Percentiles rank a stretch among this genome's conserved stretches.
Evolutionary conservation across 2,113 vertebrate genomes (phyloP).

Genomic region (Gavialis gangeticus): DNA sequence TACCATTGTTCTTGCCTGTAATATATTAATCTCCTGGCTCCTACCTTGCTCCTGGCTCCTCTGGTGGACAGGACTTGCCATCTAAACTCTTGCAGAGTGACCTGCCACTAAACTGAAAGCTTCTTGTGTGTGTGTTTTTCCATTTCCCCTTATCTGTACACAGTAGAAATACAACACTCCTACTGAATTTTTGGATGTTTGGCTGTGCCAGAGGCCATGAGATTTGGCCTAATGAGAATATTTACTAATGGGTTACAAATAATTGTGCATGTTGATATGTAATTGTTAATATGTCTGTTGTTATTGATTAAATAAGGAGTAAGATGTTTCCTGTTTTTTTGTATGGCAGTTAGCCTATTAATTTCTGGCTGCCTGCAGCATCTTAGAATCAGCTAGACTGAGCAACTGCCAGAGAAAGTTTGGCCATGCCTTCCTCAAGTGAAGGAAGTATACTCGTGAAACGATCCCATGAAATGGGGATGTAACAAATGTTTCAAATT

Average conservation of each 20-base stretch:
- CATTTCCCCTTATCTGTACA: neutral
- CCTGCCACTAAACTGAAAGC: neutral
- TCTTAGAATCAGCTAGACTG: conserved; percentile 45
- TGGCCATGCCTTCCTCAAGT: conserved; percentile 69
- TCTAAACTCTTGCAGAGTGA: neutral
- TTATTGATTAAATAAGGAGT: conserved; percentile 76
- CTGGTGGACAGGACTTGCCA: too few species aligned
- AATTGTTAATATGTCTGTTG: conserved; percentile 61
- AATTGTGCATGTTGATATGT: neutral
- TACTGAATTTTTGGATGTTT: rapidly evolving
- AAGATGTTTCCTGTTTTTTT: conserved; percentile 71
- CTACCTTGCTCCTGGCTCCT: neutral
- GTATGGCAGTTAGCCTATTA: conserved; percentile 70
- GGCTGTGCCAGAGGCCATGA: neutral
- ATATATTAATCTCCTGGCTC: neutral
- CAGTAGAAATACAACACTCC: rapidly evolving
- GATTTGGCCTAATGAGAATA: neutral
- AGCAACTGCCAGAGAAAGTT: conserved; percentile 75
- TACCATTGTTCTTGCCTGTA: too few species aligned
- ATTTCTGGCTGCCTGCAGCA: conserved; percentile 66
- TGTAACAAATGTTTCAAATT: conserved; percentile 49
- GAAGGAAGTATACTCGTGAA: conserved; percentile 56
- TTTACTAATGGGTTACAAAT: conserved; percentile 62
- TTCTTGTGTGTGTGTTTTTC: rapidly evolving
- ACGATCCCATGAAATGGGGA: conserved; percentile 55